Evolutionary conservation across 2,888 invertebrate genomes (phyloP).

Genomic region (Odontocolon sp.): DNA sequence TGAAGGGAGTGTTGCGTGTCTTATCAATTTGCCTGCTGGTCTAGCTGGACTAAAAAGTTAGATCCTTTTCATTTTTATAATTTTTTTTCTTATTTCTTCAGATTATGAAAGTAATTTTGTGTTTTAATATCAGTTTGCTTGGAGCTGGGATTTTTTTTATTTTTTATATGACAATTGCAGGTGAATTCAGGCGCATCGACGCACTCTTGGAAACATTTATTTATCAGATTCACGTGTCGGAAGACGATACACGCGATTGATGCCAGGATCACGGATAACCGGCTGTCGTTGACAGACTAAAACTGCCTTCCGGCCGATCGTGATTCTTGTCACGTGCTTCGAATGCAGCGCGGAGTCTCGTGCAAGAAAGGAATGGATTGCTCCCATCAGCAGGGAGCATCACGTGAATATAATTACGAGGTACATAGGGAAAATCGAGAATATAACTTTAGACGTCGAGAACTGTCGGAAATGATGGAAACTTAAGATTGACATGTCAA

Average conservation of each 20-base stretch:
- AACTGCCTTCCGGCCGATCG: constrained; percentile 18
- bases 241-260: constrained; percentile 18
- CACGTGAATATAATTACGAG: constrained; percentile 19
- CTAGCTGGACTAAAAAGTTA: no score
- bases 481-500: not conserved
- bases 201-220: constrained; percentile 19
- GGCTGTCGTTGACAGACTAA: constrained; percentile 5
- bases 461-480: constrained; percentile 3
- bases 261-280: constrained; percentile 24
- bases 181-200: no score
- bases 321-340: constrained; percentile 19
- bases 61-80: no score
- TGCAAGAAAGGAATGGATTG: not conserved
- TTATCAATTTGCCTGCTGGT: constrained; percentile 27
- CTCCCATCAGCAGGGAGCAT: not conserved
- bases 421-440: constrained; percentile 1
- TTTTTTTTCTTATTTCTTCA: no score
- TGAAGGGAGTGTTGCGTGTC: constrained; percentile 48
- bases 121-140: no score
- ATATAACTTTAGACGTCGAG: not conserved
- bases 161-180: no score
- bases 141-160: no score
- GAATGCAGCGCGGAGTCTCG: not conserved
- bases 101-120: no score
- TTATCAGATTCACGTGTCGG: constrained; percentile 28